Base-by-base conservation (phyloP, 1,140 invertebrate genomes). In the Pseudomyrmex flavicornis region DNA sequence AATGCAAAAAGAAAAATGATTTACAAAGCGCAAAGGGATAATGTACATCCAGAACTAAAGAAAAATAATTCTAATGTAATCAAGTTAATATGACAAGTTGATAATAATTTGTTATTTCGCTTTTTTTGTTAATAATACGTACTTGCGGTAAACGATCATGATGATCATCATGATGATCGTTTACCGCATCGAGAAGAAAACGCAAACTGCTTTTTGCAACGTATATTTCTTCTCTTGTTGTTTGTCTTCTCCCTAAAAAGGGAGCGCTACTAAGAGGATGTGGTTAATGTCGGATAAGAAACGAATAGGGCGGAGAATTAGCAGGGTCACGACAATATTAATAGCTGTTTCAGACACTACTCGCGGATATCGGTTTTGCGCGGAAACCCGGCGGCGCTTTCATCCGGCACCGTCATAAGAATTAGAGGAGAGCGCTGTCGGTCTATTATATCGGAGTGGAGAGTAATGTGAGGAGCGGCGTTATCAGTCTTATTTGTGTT, bases 241-340 rank as follows among this genome's bases (percentile, higher is more conserved):
- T 17, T 17, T 56, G 13, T 46, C 20, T 12, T 63, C 26, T 2
- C 5, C n/a, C 20, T 50, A 20, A 35, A 9, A 70, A 44, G 8
- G 48, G 65, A 76, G 15, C 20, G 22, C 70, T 54, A 26, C 44
- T 9, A 48, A 44, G 46, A 26, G 44, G 68, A 70, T 59, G 76
- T 70, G 13, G 52, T 79, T 70, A 70, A 70, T 48, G 65, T 22
- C 54, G 48, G n/a, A 26, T 35, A 20, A 56, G 63, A 82, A 82
- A 82, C 17, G 59, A 72, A 85, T 85, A 85, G 56, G 72, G 56
- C 70, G 35, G 52, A 44, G 83, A 82, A 84, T 84, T 76, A 84
- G 54, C 59, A 63, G 62, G 22, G 48, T 65, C 20, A 69, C 68
- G 48, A 73, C 62, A 50, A 77, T 77, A 68, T 88, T 85, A 73